A percentile compares a stretch with the other conserved stretches of the same genome.
Conservation (phyloP, 2,888 invertebrate genomes). For the Dinocampus coccinellae region DNA sequence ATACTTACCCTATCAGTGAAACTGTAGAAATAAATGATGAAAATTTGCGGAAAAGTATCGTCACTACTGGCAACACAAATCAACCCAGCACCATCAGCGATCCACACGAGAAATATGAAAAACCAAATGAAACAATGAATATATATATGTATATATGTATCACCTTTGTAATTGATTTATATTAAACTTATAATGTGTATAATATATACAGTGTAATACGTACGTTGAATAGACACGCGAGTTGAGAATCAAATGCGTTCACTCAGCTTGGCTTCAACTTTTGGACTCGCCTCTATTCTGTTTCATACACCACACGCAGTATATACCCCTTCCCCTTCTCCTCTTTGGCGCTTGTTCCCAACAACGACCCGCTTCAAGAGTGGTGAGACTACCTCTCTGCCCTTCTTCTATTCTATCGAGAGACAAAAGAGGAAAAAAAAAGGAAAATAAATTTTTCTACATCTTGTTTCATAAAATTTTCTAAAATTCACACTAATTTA, state of each 20-base stretch:
- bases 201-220: background rate
- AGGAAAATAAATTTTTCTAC: too few relatives aligned
- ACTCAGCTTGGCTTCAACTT: constrained; percentile 41
- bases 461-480: too few relatives aligned
- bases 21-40: background rate
- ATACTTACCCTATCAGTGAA: constrained; percentile 37
- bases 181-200: too few relatives aligned
- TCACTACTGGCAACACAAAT: background rate
- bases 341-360: constrained; percentile 23
- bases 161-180: too few relatives aligned
- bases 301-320: constrained; percentile 10
- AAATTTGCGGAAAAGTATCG: background rate
- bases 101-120: background rate
- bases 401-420: constrained; percentile 12
- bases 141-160: too few relatives aligned
- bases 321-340: constrained; percentile 22
- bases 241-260: constrained; percentile 60
- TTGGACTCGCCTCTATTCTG: constrained; percentile 35
- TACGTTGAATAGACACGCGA: constrained; percentile 55
- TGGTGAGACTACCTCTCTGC: background rate
- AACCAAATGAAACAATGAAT: too few relatives aligned
- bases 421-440: too few relatives aligned
- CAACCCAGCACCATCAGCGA: constrained; percentile 7
- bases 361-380: constrained; percentile 5
- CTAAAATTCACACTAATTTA: too few relatives aligned